phyloP scores from a whole-genome alignment of 2,113 vertebrate genomes.

The Sciurus niger region DNA sequence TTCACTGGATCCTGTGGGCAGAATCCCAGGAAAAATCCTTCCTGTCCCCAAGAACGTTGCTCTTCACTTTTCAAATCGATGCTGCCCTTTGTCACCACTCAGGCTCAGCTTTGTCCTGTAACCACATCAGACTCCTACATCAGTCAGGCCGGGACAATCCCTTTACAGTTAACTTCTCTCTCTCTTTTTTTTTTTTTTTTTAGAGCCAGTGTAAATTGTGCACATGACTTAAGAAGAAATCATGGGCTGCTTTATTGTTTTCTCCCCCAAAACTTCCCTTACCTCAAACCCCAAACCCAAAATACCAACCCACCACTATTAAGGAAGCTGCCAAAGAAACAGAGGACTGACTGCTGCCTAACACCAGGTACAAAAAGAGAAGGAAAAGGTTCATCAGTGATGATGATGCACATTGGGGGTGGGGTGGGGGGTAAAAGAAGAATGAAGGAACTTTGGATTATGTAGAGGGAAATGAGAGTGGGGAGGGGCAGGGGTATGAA shows the following conservation, averaged over 20 bases:
- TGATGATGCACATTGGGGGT: too few relatives aligned
- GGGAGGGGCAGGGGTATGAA: too few relatives aligned
- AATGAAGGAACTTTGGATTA: too few relatives aligned
- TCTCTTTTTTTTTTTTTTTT: background rate
- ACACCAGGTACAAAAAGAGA: slow-evolving; percentile 55
- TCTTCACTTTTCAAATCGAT: slow-evolving; percentile 13
- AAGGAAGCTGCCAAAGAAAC: slow-evolving; percentile 56
- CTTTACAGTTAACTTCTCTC: slow-evolving; percentile 17
- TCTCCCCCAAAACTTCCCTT: slow-evolving; percentile 24
- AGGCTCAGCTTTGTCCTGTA: background rate
- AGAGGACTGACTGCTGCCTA: slow-evolving; percentile 13
- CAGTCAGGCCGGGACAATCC: background rate
- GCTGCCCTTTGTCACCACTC: background rate
- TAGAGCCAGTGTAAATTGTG: background rate
- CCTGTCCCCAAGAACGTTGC: background rate
- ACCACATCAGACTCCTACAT: background rate
- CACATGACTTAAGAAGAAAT: slow-evolving; percentile 55
- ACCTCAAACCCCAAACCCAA: slow-evolving; percentile 66
- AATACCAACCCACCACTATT: slow-evolving; percentile 57
- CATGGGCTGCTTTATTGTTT: slow-evolving; percentile 51
- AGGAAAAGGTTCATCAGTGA: background rate
- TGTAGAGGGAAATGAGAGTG: too few relatives aligned
- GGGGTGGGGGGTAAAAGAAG: too few relatives aligned
- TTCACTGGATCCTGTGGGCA: background rate
- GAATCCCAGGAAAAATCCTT: background rate